Conservation (phyloP, 1,140 invertebrate species). For the Tetramorium parvispinum region DNA sequence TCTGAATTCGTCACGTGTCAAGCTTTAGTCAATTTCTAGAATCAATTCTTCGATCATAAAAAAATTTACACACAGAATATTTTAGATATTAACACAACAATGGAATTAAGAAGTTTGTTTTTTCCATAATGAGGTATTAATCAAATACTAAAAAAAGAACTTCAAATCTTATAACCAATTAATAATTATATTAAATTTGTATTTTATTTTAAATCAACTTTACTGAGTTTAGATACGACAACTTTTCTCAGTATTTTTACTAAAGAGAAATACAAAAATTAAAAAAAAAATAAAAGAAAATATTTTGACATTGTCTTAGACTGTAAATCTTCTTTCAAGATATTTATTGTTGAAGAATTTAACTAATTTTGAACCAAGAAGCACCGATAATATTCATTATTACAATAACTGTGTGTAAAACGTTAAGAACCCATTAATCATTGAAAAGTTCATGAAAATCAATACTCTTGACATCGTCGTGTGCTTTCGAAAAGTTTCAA, state of each 20-base stretch:
- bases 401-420: neutral
- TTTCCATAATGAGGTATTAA: neutral
- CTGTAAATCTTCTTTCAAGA: neutral
- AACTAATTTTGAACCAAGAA: neutral
- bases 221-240: too few relatives aligned
- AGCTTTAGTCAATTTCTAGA: neutral
- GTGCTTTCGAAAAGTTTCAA: constrained; percentile 31
- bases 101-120: neutral
- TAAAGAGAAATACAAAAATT: neutral
- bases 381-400: neutral
- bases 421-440: constrained; percentile 16
- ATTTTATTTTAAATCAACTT: neutral
- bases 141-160: neutral
- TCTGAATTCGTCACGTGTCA: constrained; percentile 21
- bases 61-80: neutral
- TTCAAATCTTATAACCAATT: neutral
- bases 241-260: neutral
- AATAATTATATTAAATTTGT: neutral
- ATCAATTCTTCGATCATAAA: neutral
- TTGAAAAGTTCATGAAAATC: constrained; percentile 26
- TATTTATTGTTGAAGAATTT: neutral
- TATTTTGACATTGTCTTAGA: neutral
- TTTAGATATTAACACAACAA: neutral
- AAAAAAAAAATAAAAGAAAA: neutral
- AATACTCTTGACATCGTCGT: constrained; percentile 11